Evolutionary conservation across 2,797 vertebrate genomes (phyloP), one percentile per base, ranked within the genome.

Genomic region (Neosilurus mollespiculum): DNA sequence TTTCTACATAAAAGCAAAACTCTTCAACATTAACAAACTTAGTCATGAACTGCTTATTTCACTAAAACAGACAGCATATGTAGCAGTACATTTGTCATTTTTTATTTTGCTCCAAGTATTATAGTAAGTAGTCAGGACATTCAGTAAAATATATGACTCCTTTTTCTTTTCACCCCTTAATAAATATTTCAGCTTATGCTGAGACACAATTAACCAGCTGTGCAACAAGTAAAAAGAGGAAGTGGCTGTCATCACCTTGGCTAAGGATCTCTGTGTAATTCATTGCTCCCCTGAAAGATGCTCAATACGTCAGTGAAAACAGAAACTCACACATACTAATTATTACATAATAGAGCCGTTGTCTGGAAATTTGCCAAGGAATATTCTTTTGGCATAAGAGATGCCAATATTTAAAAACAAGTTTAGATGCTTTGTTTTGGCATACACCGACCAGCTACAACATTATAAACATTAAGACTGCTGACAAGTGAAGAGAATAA

Each of bases 21-120:
- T 26, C 0, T 59, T 76, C 4, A 59, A 22, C 54, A 76, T 26
- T 30, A 76, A 7, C 30, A 76, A 14, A 76, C 26, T 24, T 34
- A 12, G 26, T 66, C 70, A 86, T 71, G 81, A 64, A 43, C 56
- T 71, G 70, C 56, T 59, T 64, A 80, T 67, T 80, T 78, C 70
- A 65, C 26, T 61, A 79, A 82, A 78, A 73, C n/a, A 34, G 54
- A 64, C 22, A 77, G 67, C 0, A 18, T 16, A 78, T 69, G n/a
- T 18, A 78, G 56, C 26, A 81, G 75, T 76, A 83, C 72, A 80
- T 61, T 81, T 80, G 24, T 73, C 58, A 58, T 85, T 85, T 43
- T 8, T 43, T 43, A 43, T 43, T 43, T 43, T 43, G 4, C 43
- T 43, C 30, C 30, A 8, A 43, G 4, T 8, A 43, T 43, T 43